Base-by-base conservation (phyloP, 2,113 vertebrate genomes). In the Hippopotamus amphibius region DNA sequence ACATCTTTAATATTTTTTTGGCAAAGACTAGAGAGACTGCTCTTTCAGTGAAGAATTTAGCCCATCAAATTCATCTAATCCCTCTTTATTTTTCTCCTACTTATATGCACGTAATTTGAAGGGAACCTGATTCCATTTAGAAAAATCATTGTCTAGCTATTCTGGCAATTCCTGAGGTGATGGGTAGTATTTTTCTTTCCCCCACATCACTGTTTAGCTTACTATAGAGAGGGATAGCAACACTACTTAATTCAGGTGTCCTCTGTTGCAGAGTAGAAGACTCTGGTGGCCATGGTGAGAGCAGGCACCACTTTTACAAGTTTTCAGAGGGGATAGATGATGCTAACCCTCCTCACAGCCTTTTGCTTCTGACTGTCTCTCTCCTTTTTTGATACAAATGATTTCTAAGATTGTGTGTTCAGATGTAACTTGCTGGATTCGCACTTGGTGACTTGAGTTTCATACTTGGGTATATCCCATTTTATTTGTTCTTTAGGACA, bases 1-100 rank as follows among this genome's bases (percentile, higher is more conserved):
- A 90, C 76, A 57, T 84, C 76, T 92, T 88, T 90, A 41, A 43
- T 94, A n/a, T 72, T 90, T 53, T 91, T 41, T 91, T 97, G 66
- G 61, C 33, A 71, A 88, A 96, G 65, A 15, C 26, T 72, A 71
- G 14, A 69, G 7, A 82, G 17, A 55, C 6, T 50, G 24, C 11
- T 90, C 15, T 57, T 91, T 93, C 57, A 77, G 28, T 74, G 96
- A 15, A 74, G 79, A 24, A 74, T 86, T 82, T 72, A 93, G 41
- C 28, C 28, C 21, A 50, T 48, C 30, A 69, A 30, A 63, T 80
- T 90, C 37, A 69, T 68, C 53, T 72, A 76, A 88, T 95, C 95
- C 41, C 61, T 72, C 50, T 68, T 88, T 89, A 21, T 19, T 84
- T 90, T 74, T 87, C 59, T 86, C 26, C 37, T 85, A 19, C 11